Evolutionary conservation across 2,888 invertebrate genomes (phyloP), one percentile per base, ranked within the genome.

Genomic region (Eupithecia centaureata): DNA sequence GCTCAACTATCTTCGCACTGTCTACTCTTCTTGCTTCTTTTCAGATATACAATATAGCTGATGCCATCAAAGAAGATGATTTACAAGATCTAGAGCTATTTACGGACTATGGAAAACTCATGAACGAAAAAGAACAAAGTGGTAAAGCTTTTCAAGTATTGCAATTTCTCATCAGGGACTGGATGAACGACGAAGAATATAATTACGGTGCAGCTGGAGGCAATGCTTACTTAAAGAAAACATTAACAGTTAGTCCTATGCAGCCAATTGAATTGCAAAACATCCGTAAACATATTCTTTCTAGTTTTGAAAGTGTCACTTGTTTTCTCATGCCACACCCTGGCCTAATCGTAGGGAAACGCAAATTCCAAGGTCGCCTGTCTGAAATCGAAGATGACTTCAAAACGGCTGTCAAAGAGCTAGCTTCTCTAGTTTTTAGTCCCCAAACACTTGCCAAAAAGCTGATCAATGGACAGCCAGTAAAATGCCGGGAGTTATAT

Each of bases 21-120:
- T 98, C 98, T 86, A 98, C 98, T 28, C 98, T 98, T 97, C 92
- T 98, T 68, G 97, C 98, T 71, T 98, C 98, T 30, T 97, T 98
- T 63, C 98, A 98, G 93, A 72, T 97, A 65, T 98, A 97, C 61
- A 77, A 77, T 33, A 28, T 98, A 67, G 96, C 97, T 67, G 96
- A 97, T 86, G 98, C 98, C 86, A 97, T 98, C 72, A 98, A 98
- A 86, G 98, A 98, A 87, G 98, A 98, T 88, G 98, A 98, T 91
- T 91, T 98, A 54, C 98, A 98, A 86, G 97, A 98, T 91, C 93
- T 98, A 78, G 97, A 96, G 86, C 94, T 66, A 56, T 56, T 73
- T 87, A 98, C 98, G 32, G 98, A 98, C 84, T 99, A 99, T 86
- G 98, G 98, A 7, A 94, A 97, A 74, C 90, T 98, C 74, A 90